These are phyloP conservation scores for Ornithoptera priamus DNA, from an alignment of 2,888 invertebrate genomes.

Conservation along the genomic window DNA sequence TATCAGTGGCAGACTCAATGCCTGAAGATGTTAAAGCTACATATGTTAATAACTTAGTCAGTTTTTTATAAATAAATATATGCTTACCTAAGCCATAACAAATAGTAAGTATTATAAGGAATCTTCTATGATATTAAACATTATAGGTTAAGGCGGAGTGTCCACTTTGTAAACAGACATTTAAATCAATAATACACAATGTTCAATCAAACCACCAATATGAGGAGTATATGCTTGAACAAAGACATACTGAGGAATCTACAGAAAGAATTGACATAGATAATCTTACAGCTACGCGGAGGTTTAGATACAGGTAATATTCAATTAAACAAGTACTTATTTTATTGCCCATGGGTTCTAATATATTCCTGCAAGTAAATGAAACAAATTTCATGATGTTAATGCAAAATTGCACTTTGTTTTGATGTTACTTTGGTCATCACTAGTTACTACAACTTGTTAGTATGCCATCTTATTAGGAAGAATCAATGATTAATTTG, in stretches of 20 bases:
- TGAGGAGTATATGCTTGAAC: conserved; percentile 87
- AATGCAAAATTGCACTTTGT: no score
- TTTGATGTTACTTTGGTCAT: no score
- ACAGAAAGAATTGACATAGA: conserved; percentile 58
- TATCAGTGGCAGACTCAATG: no score
- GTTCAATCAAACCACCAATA: conserved; percentile 92
- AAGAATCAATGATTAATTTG: no score
- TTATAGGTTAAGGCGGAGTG: conserved; percentile 93
- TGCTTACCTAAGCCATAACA: no score
- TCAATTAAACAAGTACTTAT: background rate
- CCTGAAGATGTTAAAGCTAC: no score
- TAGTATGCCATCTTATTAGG: no score
- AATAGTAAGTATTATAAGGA: background rate
- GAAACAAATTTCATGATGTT: no score
- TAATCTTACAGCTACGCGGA: conserved; percentile 52
- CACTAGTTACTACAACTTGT: no score
- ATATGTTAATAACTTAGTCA: no score
- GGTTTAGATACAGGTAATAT: conserved; percentile 72
- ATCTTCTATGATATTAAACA: background rate
- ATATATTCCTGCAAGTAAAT: no score
- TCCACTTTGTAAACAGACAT: conserved; percentile 95
- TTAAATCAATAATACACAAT: conserved; percentile 95
- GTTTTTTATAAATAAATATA: no score
- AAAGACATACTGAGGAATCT: conserved; percentile 52
- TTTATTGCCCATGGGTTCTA: background rate